Base-by-base conservation (phyloP, 1,140 invertebrate species). In the Ceratina calcarata region DNA sequence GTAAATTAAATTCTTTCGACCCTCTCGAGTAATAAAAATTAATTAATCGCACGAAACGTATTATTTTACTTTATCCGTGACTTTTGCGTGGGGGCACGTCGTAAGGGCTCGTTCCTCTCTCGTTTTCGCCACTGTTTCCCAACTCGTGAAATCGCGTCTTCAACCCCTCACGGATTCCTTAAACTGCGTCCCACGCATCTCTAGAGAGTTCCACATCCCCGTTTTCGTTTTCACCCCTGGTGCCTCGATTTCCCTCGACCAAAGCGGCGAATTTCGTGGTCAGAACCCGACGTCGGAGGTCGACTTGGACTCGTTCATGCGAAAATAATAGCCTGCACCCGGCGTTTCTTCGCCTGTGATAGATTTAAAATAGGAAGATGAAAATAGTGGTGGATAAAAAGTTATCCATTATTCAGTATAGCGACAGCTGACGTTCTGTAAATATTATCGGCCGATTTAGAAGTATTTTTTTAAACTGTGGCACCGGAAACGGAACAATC, bases 271-370 rank as follows among this genome's bases (percentile, higher is more conserved):
- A 20, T 61, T 22, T 70, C 83, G 62, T 61, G 82, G 10, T 16
- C 57, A 24, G 82, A 76, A 84, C 84, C 45, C 32, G 13, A 4
- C 6, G 12, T 24, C 51, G n/a, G 18, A 45, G 37, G 22, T 64
- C 60, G 37, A 53, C 64, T 68, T 32, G 60, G 49, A 22, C n/a
- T 53, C 60, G 64, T 70, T 81, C 27, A 76, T 55, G 53, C 66
- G 72, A 69, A 61, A 68, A 68, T 83, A 79, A 84, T 84, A 78
- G 67, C 61, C 67, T 32, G 15, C 16, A n/a, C 45, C 15, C 32
- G 20, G 49, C 55, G 55, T 57, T n/a, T 18, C 55, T 16, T 57
- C n/a, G 3, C 55, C 55, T n/a, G 15, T 13, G 15, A n/a, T 24
- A 24, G 37, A 45, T 45, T 45, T 10, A 45, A 45, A 45, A 45